Evolutionary conservation across 2,113 vertebrate genomes (phyloP).

Genomic region (Trematocara variabile): DNA sequence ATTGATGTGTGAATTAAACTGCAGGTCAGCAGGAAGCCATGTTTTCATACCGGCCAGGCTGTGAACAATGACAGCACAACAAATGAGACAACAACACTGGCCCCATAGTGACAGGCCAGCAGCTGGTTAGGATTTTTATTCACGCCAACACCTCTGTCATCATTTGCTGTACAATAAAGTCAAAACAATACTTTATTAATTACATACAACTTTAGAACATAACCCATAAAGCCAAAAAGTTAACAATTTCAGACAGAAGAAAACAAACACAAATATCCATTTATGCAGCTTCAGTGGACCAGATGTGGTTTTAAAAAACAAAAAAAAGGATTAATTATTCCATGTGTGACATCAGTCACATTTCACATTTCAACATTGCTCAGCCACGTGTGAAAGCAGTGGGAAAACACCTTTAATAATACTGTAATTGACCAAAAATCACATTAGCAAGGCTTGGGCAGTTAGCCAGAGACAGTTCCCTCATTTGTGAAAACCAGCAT

Average conservation of each 20-base stretch:
- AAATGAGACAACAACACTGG: constrained; percentile 55
- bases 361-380: constrained; percentile 19
- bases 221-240: neutral
- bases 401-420: constrained; percentile 45
- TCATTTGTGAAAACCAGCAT: constrained; percentile 34
- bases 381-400: constrained; percentile 16
- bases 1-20: constrained; percentile 79
- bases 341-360: neutral
- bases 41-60: constrained; percentile 60
- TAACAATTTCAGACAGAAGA: neutral
- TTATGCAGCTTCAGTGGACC: neutral
- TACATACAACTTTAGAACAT: neutral
- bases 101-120: constrained; percentile 60
- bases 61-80: constrained; percentile 66
- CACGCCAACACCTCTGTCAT: constrained; percentile 29
- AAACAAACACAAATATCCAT: neutral
- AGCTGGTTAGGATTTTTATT: constrained; percentile 52
- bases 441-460: constrained; percentile 48
- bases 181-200: neutral
- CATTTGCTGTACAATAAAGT: constrained; percentile 16
- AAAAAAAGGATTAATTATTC: constrained; percentile 34
- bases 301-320: constrained; percentile 19
- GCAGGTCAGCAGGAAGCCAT: constrained; percentile 77
- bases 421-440: constrained; percentile 47
- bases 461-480: constrained; percentile 32